A percentile compares a stretch with the other conserved stretches of the same genome.
These are phyloP conservation scores for Lepisosteus osseus DNA, from an alignment of 2,113 vertebrate genomes.

Conservation along the genomic window DNA sequence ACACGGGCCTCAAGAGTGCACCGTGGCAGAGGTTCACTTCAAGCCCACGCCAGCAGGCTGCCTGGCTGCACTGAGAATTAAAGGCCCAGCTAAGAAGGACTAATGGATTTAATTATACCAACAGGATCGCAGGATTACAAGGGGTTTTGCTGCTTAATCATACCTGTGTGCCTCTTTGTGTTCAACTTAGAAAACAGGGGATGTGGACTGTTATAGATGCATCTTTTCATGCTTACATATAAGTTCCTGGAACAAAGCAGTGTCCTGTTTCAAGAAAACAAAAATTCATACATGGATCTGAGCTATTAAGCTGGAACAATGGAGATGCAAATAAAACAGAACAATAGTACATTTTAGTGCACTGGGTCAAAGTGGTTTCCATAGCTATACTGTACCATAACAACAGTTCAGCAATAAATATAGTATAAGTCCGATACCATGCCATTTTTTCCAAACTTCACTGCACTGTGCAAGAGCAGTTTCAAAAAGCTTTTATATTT, in stretches of 20 bases:
- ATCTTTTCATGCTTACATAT: background rate
- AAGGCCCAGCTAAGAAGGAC: constrained; percentile 10
- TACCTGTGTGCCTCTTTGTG: constrained; percentile 22
- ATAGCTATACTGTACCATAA: too few species aligned
- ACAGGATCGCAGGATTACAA: constrained; percentile 51
- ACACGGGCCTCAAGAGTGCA: background rate
- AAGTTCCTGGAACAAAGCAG: background rate
- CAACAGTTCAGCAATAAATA: too few species aligned
- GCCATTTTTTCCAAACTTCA: too few species aligned
- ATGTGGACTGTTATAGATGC: background rate
- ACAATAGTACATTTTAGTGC: too few species aligned
- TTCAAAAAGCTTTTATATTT: too few species aligned
- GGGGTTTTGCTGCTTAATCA: constrained; percentile 53
- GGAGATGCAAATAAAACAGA: too few species aligned
- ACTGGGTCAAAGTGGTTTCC: too few species aligned
- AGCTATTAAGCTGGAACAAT: too few species aligned
- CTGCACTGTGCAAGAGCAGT: too few species aligned
- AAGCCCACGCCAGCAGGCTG: background rate
- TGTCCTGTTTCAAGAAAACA: background rate
- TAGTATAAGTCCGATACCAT: too few species aligned
- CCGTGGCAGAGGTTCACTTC: background rate
- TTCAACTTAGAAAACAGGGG: too few species aligned
- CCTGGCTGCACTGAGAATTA: background rate
- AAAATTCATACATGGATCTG: too few species aligned
- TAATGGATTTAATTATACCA: constrained; percentile 48